Evolutionary conservation across 2,888 invertebrate species (phyloP).

Genomic region (Drosophila hamatofila): DNA sequence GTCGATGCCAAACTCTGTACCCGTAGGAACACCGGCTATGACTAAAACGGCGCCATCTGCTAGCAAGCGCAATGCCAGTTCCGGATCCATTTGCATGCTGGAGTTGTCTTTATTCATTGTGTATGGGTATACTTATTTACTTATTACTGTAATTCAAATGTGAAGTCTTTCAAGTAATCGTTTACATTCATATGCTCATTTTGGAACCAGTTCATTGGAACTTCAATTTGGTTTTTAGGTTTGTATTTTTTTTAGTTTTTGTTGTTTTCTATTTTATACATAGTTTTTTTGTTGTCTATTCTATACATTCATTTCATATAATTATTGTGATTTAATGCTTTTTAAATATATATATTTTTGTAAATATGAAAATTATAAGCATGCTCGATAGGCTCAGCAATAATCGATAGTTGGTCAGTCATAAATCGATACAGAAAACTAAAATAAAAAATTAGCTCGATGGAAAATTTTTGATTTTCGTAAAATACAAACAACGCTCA

Average conservation of each 20-base stretch:
- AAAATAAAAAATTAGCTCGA: too few species aligned
- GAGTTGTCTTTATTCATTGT: slow-evolving; percentile 76
- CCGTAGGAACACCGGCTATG: slow-evolving; percentile 93
- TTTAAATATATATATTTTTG: too few species aligned
- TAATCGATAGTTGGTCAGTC: slow-evolving; percentile 10
- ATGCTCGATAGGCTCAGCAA: neutral
- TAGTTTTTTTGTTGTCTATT: too few species aligned
- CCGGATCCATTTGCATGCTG: slow-evolving; percentile 89
- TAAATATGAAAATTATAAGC: too few species aligned
- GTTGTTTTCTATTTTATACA: too few species aligned
- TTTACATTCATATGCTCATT: slow-evolving; percentile 11
- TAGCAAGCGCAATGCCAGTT: slow-evolving; percentile 90
- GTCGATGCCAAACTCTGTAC: slow-evolving; percentile 97
- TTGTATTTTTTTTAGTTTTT: neutral
- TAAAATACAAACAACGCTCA: neutral
- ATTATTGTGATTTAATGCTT: too few species aligned
- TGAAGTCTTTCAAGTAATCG: neutral
- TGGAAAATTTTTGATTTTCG: neutral
- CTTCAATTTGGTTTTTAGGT: neutral
- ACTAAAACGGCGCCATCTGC: slow-evolving; percentile 93
- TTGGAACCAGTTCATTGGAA: slow-evolving; percentile 17
- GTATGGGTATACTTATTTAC: neutral
- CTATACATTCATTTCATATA: too few species aligned
- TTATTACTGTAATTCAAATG: neutral
- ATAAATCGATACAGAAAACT: neutral